Conservation (phyloP, 2,113 vertebrate genomes). For the Columbina picui region DNA sequence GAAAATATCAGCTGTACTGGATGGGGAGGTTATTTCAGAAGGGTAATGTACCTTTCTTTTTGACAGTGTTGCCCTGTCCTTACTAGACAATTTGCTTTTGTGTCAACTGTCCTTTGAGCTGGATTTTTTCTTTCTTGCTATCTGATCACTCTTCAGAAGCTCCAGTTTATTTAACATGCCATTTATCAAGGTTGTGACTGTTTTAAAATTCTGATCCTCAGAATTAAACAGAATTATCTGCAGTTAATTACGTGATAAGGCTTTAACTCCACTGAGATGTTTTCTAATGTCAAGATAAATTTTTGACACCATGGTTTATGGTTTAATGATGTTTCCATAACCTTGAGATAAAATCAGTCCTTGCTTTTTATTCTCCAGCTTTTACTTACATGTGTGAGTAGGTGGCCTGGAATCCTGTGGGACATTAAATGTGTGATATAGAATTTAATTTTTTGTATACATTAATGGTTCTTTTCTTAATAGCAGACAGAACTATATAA, state of each 20-base stretch:
- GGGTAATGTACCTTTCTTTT: not conserved
- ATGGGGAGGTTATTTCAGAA: not conserved
- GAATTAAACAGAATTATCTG: conserved; percentile 65
- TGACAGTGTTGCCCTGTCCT: not conserved
- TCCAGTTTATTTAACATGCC: conserved; percentile 36
- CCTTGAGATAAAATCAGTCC: conserved; percentile 68
- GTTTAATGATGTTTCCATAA: conserved; percentile 62
- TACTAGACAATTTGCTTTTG: not conserved
- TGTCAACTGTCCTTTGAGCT: not conserved
- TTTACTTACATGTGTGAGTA: conserved; percentile 19
- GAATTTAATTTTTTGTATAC: not conserved
- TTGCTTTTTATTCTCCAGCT: conserved; percentile 47
- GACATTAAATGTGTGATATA: not conserved
- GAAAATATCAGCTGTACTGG: not conserved
- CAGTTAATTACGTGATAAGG: conserved; percentile 35
- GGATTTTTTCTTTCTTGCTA: not conserved
- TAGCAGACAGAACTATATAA: not conserved
- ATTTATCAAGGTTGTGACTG: conserved; percentile 51
- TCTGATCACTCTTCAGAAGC: conserved; percentile 22
- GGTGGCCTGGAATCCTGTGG: conserved; percentile 3
- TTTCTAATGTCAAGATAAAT: conserved; percentile 63
- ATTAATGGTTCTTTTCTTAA: not conserved
- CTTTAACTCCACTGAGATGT: conserved; percentile 51
- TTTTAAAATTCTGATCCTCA: conserved; percentile 52
- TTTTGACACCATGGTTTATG: conserved; percentile 34